phyloP scores from a whole-genome alignment of 2,888 invertebrate genomes.

The Polia nebulosa region DNA sequence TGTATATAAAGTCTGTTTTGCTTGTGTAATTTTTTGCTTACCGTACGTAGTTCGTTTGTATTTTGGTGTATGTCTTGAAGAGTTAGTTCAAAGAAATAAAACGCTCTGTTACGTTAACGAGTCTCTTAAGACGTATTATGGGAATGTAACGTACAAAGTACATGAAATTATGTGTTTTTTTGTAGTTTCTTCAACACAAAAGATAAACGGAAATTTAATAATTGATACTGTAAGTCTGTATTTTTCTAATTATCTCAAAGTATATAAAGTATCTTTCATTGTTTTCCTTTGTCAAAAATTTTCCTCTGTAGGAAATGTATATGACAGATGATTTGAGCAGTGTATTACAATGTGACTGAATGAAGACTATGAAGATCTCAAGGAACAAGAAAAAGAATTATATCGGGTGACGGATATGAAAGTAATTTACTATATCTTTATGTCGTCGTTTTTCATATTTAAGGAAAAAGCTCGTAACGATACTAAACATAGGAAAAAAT shows the following conservation, averaged over 20 bases:
- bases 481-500: neutral
- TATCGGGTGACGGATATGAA: neutral
- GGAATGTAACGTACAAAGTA: constrained; percentile 34
- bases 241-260: neutral
- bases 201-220: constrained; percentile 29
- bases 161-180: constrained; percentile 28
- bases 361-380: neutral
- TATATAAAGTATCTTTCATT: too few relatives aligned
- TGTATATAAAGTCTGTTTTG: neutral
- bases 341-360: neutral
- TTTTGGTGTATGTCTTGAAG: constrained; percentile 48
- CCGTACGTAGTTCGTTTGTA: constrained; percentile 30
- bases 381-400: neutral
- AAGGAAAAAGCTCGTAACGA: neutral
- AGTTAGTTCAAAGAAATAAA: constrained; percentile 52
- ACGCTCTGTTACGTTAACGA: constrained; percentile 54
- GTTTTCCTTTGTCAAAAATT: neutral
- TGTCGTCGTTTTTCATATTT: neutral
- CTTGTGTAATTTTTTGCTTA: constrained; percentile 16
- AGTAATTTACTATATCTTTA: neutral
- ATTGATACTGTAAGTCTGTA: neutral
- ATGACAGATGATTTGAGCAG: neutral
- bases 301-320: neutral
- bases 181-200: constrained; percentile 29
- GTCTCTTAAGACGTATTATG: constrained; percentile 55